phyloP scores from a whole-genome alignment of 2,113 vertebrate genomes.

The Sakesphorus luctuosus region DNA sequence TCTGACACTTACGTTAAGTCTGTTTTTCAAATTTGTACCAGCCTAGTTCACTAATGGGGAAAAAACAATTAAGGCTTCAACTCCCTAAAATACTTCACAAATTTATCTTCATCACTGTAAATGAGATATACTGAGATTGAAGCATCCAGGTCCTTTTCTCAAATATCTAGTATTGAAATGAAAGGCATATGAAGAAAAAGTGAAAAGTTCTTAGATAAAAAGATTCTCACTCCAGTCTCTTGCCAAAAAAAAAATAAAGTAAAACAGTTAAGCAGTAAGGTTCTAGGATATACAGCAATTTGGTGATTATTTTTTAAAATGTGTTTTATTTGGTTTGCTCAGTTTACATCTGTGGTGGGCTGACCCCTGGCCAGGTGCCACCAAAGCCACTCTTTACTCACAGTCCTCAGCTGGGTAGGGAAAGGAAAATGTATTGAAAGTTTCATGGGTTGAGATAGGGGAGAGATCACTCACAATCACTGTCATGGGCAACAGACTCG shows the following conservation, averaged over 20 bases:
- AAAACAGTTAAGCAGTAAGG: neutral
- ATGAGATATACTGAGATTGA: neutral
- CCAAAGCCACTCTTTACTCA: neutral
- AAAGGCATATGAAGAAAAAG: neutral
- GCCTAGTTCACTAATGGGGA: neutral
- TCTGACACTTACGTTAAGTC: neutral
- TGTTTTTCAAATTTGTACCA: neutral
- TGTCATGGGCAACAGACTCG: neutral
- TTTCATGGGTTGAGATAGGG: neutral
- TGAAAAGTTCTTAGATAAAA: neutral
- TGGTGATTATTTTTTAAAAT: neutral
- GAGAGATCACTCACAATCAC: neutral
- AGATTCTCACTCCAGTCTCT: neutral
- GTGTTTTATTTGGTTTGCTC: neutral
- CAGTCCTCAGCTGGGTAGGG: neutral
- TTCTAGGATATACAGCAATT: neutral
- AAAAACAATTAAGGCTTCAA: neutral
- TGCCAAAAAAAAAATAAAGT: neutral
- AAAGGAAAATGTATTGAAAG: neutral
- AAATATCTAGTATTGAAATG: neutral
- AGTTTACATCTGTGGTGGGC: neutral
- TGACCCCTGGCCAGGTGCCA: neutral
- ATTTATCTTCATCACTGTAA: neutral
- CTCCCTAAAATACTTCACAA: neutral
- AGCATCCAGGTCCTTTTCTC: neutral